Evolutionary conservation across 2,888 invertebrate genomes (phyloP).

Genomic region (Cheilosia variabilis): DNA sequence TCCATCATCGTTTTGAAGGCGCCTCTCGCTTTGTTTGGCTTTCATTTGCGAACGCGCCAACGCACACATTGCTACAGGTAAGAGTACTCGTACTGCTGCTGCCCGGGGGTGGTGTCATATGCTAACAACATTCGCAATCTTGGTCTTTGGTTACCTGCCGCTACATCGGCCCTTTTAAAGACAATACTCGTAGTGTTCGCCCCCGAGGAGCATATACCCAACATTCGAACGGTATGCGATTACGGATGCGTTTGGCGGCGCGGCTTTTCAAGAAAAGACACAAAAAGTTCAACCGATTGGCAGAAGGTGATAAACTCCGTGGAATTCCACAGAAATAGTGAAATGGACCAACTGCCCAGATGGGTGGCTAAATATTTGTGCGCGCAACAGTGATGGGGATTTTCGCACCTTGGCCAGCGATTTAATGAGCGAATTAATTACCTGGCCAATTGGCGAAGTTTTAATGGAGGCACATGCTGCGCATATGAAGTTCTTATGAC

Average conservation of each 20-base stretch:
- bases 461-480: slow-evolving; percentile 68
- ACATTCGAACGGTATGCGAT: slow-evolving; percentile 38
- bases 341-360: slow-evolving; percentile 23
- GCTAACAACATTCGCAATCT: slow-evolving; percentile 43
- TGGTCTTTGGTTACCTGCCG: slow-evolving; percentile 49
- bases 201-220: background rate
- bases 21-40: slow-evolving; percentile 58
- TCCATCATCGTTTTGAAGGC: slow-evolving; percentile 64
- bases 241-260: slow-evolving; percentile 55
- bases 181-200: slow-evolving; percentile 25
- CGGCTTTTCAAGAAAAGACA: background rate
- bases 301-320: slow-evolving; percentile 54
- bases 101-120: slow-evolving; percentile 41
- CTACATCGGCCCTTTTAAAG: slow-evolving; percentile 61
- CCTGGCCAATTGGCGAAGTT: slow-evolving; percentile 56
- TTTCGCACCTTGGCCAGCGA: slow-evolving; percentile 53
- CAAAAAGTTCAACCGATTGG: slow-evolving; percentile 25
- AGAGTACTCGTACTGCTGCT: too few relatives aligned
- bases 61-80: background rate
- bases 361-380: slow-evolving; percentile 50
- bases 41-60: slow-evolving; percentile 24
- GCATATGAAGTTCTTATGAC: slow-evolving; percentile 57
- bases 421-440: slow-evolving; percentile 72
- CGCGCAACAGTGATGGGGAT: background rate
- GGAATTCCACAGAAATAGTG: slow-evolving; percentile 26